Base-by-base conservation (phyloP, 2,797 vertebrate species). In the Vireo griseus region DNA sequence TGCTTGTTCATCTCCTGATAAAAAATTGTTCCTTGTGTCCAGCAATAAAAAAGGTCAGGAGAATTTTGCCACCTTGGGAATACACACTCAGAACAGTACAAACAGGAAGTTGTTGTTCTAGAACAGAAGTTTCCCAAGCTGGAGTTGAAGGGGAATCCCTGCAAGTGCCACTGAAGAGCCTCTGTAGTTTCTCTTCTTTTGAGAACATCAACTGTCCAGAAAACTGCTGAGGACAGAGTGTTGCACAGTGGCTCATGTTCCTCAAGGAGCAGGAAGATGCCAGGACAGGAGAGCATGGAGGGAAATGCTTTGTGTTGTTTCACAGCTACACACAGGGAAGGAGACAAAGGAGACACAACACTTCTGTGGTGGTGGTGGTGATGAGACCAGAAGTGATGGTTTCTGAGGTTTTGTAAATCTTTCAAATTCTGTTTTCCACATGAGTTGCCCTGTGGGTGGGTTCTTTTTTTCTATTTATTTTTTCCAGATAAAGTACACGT, bases 141-240 rank as follows among this genome's bases (percentile, higher is more conserved):
- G 77, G 58, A 65, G 28, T 3, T 33, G 83, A 67, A 92, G 73
- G 54, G 50, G 44, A 90, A 63, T 81, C 62, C 76, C 51, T 57
- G 37, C 37, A 48, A 93, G 47, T 68, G 33, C 14, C 29, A 20
- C 45, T 51, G 80, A 82, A 29, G 28, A 63, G 44, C 74, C 54
- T 54, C 76, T 73, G 13, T 54, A 47, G 42, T 73, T 86, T 79
- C 91, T 88, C 95, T 83, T 86, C 86, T 91, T 84, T 24, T 61
- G 76, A 63, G 97, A 97, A 95, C 81, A 31, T 61, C 80, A 51
- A 35, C 33, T 80, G 15, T 42, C 91, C 93, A 94, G 94, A 91
- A 95, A 87, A 90, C 89, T 94, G 92, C 97, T 97, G 95, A 79
- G 91, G 77, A 57, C 72, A 40, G 44, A 88, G 87, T 95, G 95